Percentiles rank a stretch among this genome's conserved stretches.
phyloP scores from a whole-genome alignment of 2,888 invertebrate species.

The Calephelis perditalis region DNA sequence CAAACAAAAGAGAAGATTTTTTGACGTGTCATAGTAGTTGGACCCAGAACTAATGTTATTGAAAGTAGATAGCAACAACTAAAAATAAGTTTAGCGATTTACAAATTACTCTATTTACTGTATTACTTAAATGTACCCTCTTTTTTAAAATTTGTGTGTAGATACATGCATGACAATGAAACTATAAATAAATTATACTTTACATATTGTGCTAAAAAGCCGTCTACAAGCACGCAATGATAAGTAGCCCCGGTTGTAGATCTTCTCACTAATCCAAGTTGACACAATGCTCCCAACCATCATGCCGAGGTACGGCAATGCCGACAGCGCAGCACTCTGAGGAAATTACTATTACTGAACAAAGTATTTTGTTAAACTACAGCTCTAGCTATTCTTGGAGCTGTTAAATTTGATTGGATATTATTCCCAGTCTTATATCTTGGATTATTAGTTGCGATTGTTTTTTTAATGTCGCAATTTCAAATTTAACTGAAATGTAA shows the following conservation, averaged over 20 bases:
- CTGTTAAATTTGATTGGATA: constrained; percentile 1
- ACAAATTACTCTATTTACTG: background rate
- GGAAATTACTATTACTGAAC: constrained; percentile 6
- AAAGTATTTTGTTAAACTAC: background rate
- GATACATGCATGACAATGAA: too few species aligned
- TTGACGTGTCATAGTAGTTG: too few species aligned
- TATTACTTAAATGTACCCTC: background rate
- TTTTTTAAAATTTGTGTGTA: background rate
- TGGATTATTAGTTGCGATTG: too few species aligned
- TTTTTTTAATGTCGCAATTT: background rate
- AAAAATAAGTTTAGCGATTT: background rate
- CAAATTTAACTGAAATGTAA: background rate
- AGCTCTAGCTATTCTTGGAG: background rate
- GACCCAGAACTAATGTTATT: too few species aligned
- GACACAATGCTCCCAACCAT: constrained; percentile 82
- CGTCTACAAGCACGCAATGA: constrained; percentile 53
- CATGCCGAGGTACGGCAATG: constrained; percentile 85
- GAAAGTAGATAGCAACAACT: background rate
- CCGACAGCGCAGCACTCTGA: constrained; percentile 81
- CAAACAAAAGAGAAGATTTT: too few species aligned
- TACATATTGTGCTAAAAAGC: constrained; percentile 74
- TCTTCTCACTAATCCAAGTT: constrained; percentile 77
- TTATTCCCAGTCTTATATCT: background rate
- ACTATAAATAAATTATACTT: constrained; percentile 21
- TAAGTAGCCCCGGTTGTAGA: constrained; percentile 48